Conservation (phyloP, 1,140 invertebrate species). For the Drosophila kohkoa region DNA sequence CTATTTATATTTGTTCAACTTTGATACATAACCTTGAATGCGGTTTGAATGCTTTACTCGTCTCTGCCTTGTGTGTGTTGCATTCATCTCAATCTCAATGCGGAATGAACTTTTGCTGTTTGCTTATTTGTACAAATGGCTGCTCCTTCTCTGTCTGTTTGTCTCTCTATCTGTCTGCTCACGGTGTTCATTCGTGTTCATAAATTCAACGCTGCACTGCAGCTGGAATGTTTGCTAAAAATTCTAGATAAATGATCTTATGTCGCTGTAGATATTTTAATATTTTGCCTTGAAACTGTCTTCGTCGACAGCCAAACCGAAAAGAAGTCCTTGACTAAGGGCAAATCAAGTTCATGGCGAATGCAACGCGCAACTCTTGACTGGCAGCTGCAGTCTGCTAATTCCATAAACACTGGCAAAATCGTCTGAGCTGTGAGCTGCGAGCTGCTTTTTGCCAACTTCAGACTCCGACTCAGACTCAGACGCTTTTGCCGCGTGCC, state of each 20-base stretch:
- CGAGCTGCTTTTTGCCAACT: neutral
- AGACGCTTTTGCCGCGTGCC: conserved; percentile 22
- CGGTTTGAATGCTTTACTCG: conserved; percentile 62
- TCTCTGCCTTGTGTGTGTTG: conserved; percentile 54
- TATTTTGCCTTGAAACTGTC: conserved; percentile 70
- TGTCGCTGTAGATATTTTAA: conserved; percentile 75
- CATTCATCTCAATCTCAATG: conserved; percentile 65
- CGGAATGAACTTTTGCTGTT: conserved; percentile 55
- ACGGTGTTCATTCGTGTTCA: conserved; percentile 63
- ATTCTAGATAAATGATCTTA: conserved; percentile 81
- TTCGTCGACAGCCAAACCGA: conserved; percentile 24
- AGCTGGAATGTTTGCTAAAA: conserved; percentile 68
- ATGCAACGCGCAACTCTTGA: conserved; percentile 11
- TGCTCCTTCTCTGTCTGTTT: conserved; percentile 45
- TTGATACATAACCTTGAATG: conserved; percentile 84
- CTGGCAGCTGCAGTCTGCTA: conserved; percentile 49
- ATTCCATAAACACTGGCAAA: conserved; percentile 63
- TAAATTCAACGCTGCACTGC: conserved; percentile 56
- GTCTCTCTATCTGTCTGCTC: neutral
- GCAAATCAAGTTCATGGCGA: conserved; percentile 83
- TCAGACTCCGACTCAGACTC: neutral
- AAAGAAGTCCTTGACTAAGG: conserved; percentile 79
- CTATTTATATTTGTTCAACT: conserved; percentile 70
- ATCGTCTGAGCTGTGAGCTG: conserved; percentile 44
- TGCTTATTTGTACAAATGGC: conserved; percentile 83